Conservation (phyloP, 2,888 invertebrate species). For the Lasioglossum vierecki region DNA sequence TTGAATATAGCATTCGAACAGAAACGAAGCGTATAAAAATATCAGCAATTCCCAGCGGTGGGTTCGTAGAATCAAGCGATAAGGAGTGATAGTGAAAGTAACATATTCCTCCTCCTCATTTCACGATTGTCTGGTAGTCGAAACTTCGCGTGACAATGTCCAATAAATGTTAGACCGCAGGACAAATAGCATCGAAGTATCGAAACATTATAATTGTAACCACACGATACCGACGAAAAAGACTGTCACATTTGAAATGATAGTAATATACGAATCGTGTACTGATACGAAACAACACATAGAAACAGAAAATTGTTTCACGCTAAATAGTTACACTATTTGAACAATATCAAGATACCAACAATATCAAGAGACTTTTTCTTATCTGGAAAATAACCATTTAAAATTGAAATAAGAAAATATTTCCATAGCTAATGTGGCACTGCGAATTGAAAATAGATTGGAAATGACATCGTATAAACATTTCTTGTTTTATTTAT, state of each 20-base stretch:
- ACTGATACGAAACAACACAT: not conserved
- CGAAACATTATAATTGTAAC: not conserved
- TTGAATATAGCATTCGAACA: not conserved
- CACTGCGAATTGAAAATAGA: not conserved
- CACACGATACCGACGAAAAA: not conserved
- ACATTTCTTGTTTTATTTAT: not conserved
- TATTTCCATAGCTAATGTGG: not conserved
- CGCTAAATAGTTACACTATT: not conserved
- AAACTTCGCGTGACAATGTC: slow-evolving; percentile 45
- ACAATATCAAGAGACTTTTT: not conserved
- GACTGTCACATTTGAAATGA: not conserved
- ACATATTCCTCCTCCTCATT: not conserved
- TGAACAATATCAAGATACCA: not conserved
- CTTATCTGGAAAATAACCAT: not conserved
- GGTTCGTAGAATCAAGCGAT: slow-evolving; percentile 28
- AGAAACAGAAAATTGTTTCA: not conserved
- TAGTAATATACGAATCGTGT: not conserved
- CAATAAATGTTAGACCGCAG: slow-evolving; percentile 18
- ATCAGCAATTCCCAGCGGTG: slow-evolving; percentile 13
- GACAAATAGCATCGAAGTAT: slow-evolving; percentile 10
- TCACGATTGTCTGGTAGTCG: slow-evolving; percentile 14
- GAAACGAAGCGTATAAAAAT: slow-evolving; percentile 13
- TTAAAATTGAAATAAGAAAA: not conserved
- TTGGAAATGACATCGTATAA: not conserved
- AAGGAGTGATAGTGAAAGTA: slow-evolving; percentile 9